phyloP scores from a whole-genome alignment of 2,888 invertebrate species.

The Pocota personata region DNA sequence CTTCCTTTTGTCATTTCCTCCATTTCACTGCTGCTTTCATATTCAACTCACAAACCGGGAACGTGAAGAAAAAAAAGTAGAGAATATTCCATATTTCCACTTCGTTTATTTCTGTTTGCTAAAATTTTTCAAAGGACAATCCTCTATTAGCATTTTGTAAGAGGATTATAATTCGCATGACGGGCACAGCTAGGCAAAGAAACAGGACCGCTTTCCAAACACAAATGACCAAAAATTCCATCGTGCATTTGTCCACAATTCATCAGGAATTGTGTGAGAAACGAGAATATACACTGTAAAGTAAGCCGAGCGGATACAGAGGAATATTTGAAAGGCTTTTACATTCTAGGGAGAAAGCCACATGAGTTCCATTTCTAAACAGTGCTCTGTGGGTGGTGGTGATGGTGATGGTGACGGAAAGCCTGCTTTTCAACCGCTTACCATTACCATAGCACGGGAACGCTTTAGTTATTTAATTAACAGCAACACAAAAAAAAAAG shows the following conservation, averaged over 20 bases:
- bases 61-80: constrained; percentile 15
- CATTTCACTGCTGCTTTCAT: constrained; percentile 2
- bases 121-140: constrained; percentile 65
- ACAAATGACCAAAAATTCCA: constrained; percentile 60
- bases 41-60: constrained; percentile 43
- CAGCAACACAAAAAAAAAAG: constrained; percentile 26
- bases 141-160: constrained; percentile 71
- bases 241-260: constrained; percentile 61
- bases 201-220: constrained; percentile 27
- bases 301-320: constrained; percentile 43
- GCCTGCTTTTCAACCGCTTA: constrained; percentile 16
- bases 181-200: constrained; percentile 21
- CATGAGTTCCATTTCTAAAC: constrained; percentile 57
- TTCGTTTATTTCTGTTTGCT: constrained; percentile 68
- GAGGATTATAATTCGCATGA: constrained; percentile 70
- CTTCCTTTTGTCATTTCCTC: background rate
- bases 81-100: constrained; percentile 63
- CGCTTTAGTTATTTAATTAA: constrained; percentile 70
- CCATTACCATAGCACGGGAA: constrained; percentile 39
- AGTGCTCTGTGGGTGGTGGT: background rate
- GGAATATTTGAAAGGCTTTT: constrained; percentile 41
- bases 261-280: constrained; percentile 59
- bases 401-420: background rate
- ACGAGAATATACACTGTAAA: constrained; percentile 14
- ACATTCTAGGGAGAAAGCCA: constrained; percentile 43